Evolutionary conservation across 2,113 vertebrate species (phyloP).

Genomic region (Cygnus buccinator): DNA sequence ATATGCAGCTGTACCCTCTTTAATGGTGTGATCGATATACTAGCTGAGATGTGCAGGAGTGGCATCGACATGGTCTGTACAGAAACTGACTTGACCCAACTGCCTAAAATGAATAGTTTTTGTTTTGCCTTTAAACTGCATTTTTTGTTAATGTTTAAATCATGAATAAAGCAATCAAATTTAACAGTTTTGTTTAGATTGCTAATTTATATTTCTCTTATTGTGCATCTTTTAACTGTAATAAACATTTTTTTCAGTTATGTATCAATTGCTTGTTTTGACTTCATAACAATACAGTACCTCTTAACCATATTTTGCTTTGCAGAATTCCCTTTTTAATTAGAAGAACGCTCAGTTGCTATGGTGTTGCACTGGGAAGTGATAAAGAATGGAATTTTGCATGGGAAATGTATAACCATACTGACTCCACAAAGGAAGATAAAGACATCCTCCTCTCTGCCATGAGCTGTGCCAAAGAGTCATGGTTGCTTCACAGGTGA

Average conservation of each 20-base stretch:
- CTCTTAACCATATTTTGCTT: constrained; percentile 20
- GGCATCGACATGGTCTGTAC: background rate
- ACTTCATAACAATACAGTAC: background rate
- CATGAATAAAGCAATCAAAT: background rate
- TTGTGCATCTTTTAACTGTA: background rate
- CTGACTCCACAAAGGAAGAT: background rate
- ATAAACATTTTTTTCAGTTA: background rate
- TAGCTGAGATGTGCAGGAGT: background rate
- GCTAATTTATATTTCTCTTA: background rate
- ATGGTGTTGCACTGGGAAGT: constrained; percentile 75
- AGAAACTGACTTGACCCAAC: background rate
- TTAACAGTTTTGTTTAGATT: background rate
- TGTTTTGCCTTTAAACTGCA: background rate
- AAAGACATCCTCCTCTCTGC: constrained; percentile 38
- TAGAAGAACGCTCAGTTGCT: constrained; percentile 72
- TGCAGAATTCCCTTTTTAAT: constrained; percentile 76
- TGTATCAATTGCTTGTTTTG: background rate
- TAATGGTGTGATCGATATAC: background rate
- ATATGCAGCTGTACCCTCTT: background rate
- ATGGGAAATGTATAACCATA: constrained; percentile 64
- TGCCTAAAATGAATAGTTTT: background rate
- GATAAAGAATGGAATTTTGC: constrained; percentile 82
- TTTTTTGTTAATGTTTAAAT: background rate
- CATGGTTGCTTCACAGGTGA: constrained; percentile 82
- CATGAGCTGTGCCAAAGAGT: constrained; percentile 78